Evolutionary conservation across 2,797 vertebrate genomes (phyloP).

Genomic region (Pelochelys cantorii): DNA sequence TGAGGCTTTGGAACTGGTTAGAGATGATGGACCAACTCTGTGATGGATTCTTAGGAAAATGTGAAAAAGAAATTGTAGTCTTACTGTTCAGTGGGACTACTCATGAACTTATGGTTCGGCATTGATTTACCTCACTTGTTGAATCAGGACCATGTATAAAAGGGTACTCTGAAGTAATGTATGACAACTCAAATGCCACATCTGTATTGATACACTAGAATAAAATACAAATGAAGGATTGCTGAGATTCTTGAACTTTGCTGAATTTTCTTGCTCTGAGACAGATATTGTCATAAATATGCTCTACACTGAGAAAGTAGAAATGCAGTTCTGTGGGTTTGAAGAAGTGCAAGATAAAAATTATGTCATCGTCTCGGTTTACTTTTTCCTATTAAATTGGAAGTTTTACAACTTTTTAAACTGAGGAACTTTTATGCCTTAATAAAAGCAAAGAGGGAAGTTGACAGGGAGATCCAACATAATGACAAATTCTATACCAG

Average conservation of each 20-base stretch:
- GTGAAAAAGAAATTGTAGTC: conserved; percentile 33
- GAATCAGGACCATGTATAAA: not conserved
- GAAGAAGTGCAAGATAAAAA: not conserved
- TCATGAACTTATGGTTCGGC: not conserved
- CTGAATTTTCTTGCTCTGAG: not conserved
- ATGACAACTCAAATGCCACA: not conserved
- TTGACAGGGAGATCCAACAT: not conserved
- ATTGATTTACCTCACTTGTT: not conserved
- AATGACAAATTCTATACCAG: not conserved
- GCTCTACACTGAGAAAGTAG: not conserved
- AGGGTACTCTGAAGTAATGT: not conserved
- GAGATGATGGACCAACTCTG: not conserved
- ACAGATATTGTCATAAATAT: not conserved
- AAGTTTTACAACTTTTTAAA: not conserved
- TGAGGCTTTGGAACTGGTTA: conserved; percentile 47
- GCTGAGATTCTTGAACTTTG: not conserved
- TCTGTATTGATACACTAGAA: not conserved
- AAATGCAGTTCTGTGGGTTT: not conserved
- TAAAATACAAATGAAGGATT: not conserved
- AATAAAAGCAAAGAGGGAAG: not conserved
- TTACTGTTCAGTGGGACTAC: not conserved
- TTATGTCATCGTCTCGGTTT: not conserved
- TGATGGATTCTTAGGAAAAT: conserved; percentile 38
- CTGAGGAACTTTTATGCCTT: not conserved
- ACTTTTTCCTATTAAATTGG: not conserved